Evolutionary conservation across 1,140 invertebrate species (phyloP).

Genomic region (Hyposmocoma kahamanoa): DNA sequence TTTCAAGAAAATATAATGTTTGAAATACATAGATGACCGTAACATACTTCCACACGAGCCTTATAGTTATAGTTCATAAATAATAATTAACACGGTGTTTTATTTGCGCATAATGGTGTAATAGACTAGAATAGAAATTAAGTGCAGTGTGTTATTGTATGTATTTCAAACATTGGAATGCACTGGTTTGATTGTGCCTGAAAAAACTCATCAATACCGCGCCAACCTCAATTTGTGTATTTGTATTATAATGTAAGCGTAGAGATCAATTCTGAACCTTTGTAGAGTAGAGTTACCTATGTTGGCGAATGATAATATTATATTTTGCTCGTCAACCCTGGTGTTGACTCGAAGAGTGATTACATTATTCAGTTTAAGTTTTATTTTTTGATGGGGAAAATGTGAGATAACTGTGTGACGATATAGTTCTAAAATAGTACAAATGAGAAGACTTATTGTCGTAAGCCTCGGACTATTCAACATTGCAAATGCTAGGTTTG

Average conservation of each 20-base stretch:
- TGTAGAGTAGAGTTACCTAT: slow-evolving; percentile 48
- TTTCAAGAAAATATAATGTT: slow-evolving; percentile 39
- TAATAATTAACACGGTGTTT: no score
- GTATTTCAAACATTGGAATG: slow-evolving; percentile 63
- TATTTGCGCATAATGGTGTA: no score
- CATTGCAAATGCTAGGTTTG: slow-evolving; percentile 73
- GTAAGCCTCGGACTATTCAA: slow-evolving; percentile 71
- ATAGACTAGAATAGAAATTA: no score
- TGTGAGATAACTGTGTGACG: slow-evolving; percentile 69
- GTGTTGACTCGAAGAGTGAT: slow-evolving; percentile 65
- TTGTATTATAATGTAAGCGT: slow-evolving; percentile 59
- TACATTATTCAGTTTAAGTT: slow-evolving; percentile 71
- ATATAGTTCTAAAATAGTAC: slow-evolving; percentile 75
- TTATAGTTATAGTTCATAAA: no score
- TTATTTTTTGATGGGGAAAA: slow-evolving; percentile 64
- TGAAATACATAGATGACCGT: slow-evolving; percentile 39
- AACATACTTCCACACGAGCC: no score
- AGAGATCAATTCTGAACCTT: slow-evolving; percentile 50
- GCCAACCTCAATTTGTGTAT: slow-evolving; percentile 71
- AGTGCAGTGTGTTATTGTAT: slow-evolving; percentile 16
- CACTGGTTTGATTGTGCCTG: slow-evolving; percentile 70
- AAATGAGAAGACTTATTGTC: slow-evolving; percentile 76
- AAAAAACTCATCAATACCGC: slow-evolving; percentile 68
- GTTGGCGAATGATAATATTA: no score
- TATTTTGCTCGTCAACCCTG: no score